phyloP scores from a whole-genome alignment of 2,113 vertebrate species.

The Eulemur rufifrons region DNA sequence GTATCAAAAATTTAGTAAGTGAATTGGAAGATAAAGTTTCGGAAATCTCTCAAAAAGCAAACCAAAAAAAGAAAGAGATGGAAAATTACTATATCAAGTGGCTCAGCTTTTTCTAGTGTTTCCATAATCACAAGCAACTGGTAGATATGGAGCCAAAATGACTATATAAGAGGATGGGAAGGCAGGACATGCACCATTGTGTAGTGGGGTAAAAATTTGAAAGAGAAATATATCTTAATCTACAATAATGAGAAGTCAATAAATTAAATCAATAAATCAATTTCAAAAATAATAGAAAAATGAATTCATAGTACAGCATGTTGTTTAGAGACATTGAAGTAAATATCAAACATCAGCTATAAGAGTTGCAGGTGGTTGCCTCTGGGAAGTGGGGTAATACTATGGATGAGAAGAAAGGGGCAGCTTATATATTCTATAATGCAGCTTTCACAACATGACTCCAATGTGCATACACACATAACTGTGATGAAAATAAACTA shows the following conservation, averaged over 20 bases:
- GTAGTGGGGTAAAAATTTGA: neutral
- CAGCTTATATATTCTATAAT: neutral
- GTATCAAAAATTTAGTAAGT: neutral
- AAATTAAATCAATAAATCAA: neutral
- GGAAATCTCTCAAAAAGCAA: neutral
- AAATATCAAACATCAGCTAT: neutral
- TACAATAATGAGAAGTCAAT: neutral
- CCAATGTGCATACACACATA: neutral
- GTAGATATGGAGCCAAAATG: neutral
- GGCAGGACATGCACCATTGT: neutral
- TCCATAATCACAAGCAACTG: neutral
- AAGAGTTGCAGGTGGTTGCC: neutral
- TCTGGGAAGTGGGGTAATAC: neutral
- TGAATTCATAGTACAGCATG: neutral
- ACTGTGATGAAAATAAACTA: neutral
- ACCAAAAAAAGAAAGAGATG: neutral
- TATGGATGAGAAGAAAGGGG: neutral
- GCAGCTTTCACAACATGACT: neutral
- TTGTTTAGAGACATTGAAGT: neutral
- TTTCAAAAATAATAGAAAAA: neutral
- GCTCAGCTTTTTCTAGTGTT: neutral
- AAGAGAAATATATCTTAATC: neutral
- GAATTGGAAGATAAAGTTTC: neutral
- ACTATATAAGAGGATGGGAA: neutral
- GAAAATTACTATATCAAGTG: neutral